Conservation (phyloP, 2,888 invertebrate species). For the Yponomeuta cagnagella region DNA sequence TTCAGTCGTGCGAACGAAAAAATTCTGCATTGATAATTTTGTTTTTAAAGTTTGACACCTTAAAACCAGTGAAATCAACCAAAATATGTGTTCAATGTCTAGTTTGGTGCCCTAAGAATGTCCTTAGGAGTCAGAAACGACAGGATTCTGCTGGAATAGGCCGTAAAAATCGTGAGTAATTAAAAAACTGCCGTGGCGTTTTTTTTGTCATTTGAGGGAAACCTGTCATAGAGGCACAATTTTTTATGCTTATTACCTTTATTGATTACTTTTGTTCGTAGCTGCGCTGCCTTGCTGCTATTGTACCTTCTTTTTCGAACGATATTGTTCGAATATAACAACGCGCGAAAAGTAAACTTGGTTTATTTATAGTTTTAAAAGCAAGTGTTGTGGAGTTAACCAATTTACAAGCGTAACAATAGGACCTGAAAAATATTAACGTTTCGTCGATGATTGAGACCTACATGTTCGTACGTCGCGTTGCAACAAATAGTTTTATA, state of each 20-base stretch:
- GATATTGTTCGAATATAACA: background rate
- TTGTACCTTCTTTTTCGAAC: background rate
- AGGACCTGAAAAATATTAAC: background rate
- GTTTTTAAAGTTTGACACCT: constrained; percentile 2
- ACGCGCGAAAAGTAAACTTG: constrained; percentile 2
- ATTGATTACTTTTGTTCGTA: constrained; percentile 15
- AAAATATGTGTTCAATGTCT: constrained; percentile 2
- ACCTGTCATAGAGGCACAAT: constrained; percentile 7
- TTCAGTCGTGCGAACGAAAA: constrained; percentile 44
- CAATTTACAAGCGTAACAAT: background rate
- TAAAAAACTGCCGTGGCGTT: constrained; percentile 9
- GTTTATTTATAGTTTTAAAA: background rate
- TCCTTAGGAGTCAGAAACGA: background rate
- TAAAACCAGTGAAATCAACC: constrained; percentile 7
- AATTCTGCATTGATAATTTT: constrained; percentile 35
- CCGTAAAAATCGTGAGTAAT: constrained; percentile 12
- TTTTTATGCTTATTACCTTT: constrained; percentile 16
- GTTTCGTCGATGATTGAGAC: constrained; percentile 19
- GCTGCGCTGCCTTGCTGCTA: background rate
- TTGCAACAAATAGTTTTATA: background rate
- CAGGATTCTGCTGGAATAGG: background rate
- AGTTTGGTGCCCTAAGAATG: background rate
- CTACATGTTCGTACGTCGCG: background rate
- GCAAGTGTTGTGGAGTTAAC: background rate
- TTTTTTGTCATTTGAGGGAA: constrained; percentile 13